Percentiles rank a stretch among this genome's conserved stretches.
phyloP scores from a whole-genome alignment of 2,113 vertebrate genomes.

The Hippocampus barbouri region DNA sequence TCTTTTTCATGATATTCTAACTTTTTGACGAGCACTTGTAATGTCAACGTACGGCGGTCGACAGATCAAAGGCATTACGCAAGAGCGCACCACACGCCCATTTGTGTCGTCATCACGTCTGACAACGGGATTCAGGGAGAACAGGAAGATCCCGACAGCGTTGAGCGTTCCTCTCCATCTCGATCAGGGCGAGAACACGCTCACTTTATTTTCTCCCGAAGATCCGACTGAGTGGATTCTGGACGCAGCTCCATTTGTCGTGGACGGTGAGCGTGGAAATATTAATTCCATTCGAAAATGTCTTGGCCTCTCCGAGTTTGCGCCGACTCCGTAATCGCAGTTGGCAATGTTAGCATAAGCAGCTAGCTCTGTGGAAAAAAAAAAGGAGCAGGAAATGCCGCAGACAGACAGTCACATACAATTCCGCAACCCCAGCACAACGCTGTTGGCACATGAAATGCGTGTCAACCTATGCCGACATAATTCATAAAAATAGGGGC shows the following conservation, averaged over 20 bases:
- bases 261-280: constrained; percentile 35
- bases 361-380: constrained; percentile 24
- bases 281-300: neutral
- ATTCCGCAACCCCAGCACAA: neutral
- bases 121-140: constrained; percentile 74
- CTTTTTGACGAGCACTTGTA: too few relatives aligned
- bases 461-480: accelerated
- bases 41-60: neutral
- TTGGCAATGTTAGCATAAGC: constrained; percentile 30
- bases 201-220: neutral
- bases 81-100: constrained; percentile 14
- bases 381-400: constrained; percentile 55
- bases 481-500: too few relatives aligned
- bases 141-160: constrained; percentile 51
- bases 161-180: neutral
- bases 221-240: neutral
- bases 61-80: neutral
- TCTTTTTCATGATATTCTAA: too few relatives aligned
- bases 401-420: neutral
- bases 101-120: constrained; percentile 41
- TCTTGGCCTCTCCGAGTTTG: neutral
- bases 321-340: constrained; percentile 19
- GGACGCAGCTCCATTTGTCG: constrained; percentile 4
- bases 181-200: neutral
- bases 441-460: neutral